These are phyloP conservation scores for Bujurquina vittata DNA, from an alignment of 2,113 vertebrate genomes.

Conservation along the genomic window DNA sequence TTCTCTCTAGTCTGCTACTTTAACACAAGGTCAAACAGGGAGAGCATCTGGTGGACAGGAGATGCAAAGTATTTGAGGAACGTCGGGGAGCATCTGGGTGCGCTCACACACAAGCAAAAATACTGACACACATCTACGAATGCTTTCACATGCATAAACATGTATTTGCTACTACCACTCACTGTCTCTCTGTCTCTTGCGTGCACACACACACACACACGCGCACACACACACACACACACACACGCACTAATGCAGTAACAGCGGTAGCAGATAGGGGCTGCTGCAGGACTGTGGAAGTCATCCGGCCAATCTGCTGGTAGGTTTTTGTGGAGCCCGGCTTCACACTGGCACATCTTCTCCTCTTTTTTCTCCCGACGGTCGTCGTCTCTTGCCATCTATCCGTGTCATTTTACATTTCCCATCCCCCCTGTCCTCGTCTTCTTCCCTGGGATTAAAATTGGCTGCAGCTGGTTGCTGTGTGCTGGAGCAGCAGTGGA, in stretches of 20 bases:
- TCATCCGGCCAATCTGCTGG: slow-evolving; percentile 65
- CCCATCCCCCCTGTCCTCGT: slow-evolving; percentile 56
- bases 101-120: background rate
- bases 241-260: slow-evolving; percentile 49
- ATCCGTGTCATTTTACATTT: slow-evolving; percentile 51
- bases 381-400: slow-evolving; percentile 70
- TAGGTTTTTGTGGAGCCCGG: slow-evolving; percentile 72
- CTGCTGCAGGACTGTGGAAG: slow-evolving; percentile 67
- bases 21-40: slow-evolving; percentile 64
- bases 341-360: slow-evolving; percentile 77
- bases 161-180: slow-evolving; percentile 7
- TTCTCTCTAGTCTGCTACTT: slow-evolving; percentile 51
- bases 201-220: background rate
- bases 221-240: slow-evolving; percentile 3
- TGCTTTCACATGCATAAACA: slow-evolving; percentile 31
- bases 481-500: slow-evolving; percentile 38
- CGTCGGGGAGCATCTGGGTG: slow-evolving; percentile 52
- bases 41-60: slow-evolving; percentile 58
- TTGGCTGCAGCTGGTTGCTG: slow-evolving; percentile 61
- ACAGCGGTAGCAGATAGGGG: slow-evolving; percentile 62
- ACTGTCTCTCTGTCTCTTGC: slow-evolving; percentile 6
- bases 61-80: slow-evolving; percentile 52
- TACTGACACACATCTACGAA: slow-evolving; percentile 12
- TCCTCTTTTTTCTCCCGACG: slow-evolving; percentile 73
- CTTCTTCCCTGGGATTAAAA: slow-evolving; percentile 67